These are phyloP conservation scores for Trachops cirrhosus DNA, from an alignment of 2,797 vertebrate species.

Conservation along the genomic window DNA sequence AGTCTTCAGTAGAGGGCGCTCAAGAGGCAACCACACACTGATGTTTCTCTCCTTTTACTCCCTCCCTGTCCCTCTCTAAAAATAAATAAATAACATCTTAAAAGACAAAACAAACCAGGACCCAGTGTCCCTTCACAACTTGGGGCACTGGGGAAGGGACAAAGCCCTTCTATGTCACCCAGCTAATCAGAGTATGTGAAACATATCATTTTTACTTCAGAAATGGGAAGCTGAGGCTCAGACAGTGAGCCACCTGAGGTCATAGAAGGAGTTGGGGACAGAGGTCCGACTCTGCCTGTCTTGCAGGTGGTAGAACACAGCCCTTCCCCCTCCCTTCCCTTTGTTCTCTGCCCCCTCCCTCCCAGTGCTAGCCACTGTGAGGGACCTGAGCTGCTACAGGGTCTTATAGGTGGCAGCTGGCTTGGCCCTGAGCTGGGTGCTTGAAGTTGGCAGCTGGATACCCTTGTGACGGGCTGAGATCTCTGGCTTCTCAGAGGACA, in stretches of 20 bases:
- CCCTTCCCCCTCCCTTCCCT: background rate
- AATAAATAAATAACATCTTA: no score
- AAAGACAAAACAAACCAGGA: background rate
- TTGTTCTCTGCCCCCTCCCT: background rate
- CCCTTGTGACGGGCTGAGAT: conserved; percentile 79
- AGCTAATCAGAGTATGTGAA: background rate
- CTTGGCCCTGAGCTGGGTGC: conserved; percentile 70
- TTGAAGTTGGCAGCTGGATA: conserved; percentile 83
- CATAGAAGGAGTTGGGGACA: background rate
- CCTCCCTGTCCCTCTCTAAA: no score
- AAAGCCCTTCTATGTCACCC: background rate
- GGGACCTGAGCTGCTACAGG: conserved; percentile 83
- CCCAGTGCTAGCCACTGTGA: conserved; percentile 85
- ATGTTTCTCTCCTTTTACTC: no score
- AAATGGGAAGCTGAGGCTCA: background rate
- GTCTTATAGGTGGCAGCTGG: conserved; percentile 84
- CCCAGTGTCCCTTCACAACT: background rate
- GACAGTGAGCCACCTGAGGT: background rate
- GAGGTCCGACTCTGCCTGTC: background rate
- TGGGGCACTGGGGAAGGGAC: background rate
- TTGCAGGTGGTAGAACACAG: background rate
- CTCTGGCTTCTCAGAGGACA: background rate
- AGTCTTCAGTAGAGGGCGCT: no score
- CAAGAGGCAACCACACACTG: no score
- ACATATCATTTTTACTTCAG: background rate